These are phyloP conservation scores for Pachyseris speciosa DNA, from an alignment of 64 coral and sea anemone genomes.

Conservation along the genomic window DNA sequence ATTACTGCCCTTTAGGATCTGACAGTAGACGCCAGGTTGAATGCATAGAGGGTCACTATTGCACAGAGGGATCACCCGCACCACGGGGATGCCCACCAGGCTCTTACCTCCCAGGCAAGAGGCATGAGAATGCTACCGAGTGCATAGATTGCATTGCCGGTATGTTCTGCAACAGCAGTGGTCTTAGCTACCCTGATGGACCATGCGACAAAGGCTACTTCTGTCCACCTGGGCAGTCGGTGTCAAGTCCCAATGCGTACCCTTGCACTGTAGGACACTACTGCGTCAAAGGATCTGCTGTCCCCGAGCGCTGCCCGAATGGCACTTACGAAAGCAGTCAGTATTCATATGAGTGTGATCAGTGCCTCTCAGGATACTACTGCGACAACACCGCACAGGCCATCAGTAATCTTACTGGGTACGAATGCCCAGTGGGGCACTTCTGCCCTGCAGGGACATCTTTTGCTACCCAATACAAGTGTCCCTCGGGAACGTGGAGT, in stretches of 20 bases:
- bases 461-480: conserved; percentile 90
- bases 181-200: conserved; percentile 67
- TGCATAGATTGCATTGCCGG: conserved; percentile 85
- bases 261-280: conserved; percentile 87
- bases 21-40: conserved; percentile 59
- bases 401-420: conserved; percentile 36
- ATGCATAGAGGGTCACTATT: conserved; percentile 88
- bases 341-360: conserved; percentile 73
- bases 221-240: conserved; percentile 84
- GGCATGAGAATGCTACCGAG: conserved; percentile 76
- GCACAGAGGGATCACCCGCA: conserved; percentile 51
- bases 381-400: conserved; percentile 85
- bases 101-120: conserved; percentile 72
- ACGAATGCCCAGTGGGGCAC: conserved; percentile 86
- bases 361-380: conserved; percentile 84
- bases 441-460: conserved; percentile 86
- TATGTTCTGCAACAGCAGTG: conserved; percentile 87
- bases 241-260: conserved; percentile 64
- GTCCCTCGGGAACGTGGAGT: conserved; percentile 92
- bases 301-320: conserved; percentile 78
- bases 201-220: conserved; percentile 83
- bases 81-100: conserved; percentile 83
- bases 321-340: conserved; percentile 85
- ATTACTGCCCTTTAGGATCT: conserved; percentile 90
- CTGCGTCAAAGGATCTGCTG: conserved; percentile 73